Evolutionary conservation across 2,113 vertebrate species (phyloP).

Genomic region (Poeciliopsis occidentalis): DNA sequence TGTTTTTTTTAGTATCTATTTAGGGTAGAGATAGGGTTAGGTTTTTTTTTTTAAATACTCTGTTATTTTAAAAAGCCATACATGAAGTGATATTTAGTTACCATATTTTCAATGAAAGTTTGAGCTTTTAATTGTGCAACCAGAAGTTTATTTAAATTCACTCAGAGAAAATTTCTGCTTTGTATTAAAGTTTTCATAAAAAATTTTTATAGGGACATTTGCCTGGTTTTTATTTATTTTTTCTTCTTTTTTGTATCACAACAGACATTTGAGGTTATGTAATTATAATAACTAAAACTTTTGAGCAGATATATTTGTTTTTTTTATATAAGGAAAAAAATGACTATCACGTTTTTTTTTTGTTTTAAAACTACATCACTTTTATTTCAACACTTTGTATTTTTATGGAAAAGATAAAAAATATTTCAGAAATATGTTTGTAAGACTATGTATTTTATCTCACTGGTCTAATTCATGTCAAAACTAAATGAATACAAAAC

Average conservation of each 20-base stretch:
- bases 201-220: not conserved
- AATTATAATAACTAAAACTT: not conserved
- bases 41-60: too few relatives aligned
- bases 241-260: not conserved
- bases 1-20: not conserved
- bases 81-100: not conserved
- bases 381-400: not conserved
- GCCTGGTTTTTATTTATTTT: too few relatives aligned
- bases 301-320: not conserved
- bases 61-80: not conserved
- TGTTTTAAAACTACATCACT: not conserved
- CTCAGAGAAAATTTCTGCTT: not conserved
- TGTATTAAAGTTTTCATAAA: not conserved
- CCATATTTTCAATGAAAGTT: not conserved
- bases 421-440: not conserved
- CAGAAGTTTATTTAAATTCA: not conserved
- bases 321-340: not conserved
- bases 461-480: not conserved
- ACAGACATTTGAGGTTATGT: not conserved
- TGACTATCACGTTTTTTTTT: not conserved
- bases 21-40: too few relatives aligned
- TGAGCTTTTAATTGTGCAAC: not conserved
- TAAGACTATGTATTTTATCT: not conserved
- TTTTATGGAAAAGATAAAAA: not conserved
- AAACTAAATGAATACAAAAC: not conserved